phyloP scores from a whole-genome alignment of 2,888 invertebrate genomes.

The Mythimna pallens region DNA sequence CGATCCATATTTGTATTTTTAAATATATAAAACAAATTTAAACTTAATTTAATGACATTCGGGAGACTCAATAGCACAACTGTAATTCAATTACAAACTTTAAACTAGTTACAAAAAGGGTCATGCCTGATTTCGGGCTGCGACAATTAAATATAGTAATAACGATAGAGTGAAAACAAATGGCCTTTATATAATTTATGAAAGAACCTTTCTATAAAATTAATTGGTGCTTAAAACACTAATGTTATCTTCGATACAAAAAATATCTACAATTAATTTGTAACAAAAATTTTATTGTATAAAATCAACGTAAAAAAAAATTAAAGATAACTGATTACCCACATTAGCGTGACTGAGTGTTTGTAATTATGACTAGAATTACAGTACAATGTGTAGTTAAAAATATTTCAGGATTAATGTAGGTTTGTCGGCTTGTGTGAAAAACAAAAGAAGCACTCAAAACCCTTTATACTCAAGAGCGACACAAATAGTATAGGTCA shows the following conservation, averaged over 20 bases:
- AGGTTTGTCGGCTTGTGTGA: not conserved
- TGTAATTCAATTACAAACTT: constrained; percentile 11
- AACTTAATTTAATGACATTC: not conserved
- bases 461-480: not conserved
- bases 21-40: not conserved
- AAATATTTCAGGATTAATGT: constrained; percentile 10
- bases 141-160: not conserved
- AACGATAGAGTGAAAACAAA: not conserved
- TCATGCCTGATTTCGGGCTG: constrained; percentile 9
- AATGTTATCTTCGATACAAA: constrained; percentile 12
- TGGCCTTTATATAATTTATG: not conserved
- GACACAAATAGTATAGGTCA: not conserved
- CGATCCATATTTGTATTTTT: no score
- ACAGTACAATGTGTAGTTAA: not conserved
- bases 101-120: not conserved
- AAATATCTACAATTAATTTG: constrained; percentile 27
- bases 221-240: not conserved
- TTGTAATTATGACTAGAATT: constrained; percentile 31
- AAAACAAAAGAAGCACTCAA: not conserved
- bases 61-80: not conserved
- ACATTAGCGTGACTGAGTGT: constrained; percentile 30
- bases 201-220: not conserved
- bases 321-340: constrained; percentile 21
- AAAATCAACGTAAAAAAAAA: constrained; percentile 12
- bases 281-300: not conserved